Evolutionary conservation across 2,888 invertebrate genomes (phyloP).

Genomic region (Aphidoletes aphidimyza): DNA sequence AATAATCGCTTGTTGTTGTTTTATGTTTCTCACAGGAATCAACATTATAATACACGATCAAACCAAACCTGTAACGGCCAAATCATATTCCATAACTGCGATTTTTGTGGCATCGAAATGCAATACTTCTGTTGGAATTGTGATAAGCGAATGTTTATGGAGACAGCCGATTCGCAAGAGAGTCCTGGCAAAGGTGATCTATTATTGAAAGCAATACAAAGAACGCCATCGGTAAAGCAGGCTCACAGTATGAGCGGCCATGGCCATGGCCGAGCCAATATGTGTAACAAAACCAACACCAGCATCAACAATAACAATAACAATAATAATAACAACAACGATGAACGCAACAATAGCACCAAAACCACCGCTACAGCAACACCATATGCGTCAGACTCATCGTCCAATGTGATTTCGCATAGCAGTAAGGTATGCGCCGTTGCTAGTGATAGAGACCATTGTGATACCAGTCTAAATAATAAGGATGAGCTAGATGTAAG

Average conservation of each 20-base stretch:
- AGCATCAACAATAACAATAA: constrained; percentile 66
- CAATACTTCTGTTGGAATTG: constrained; percentile 65
- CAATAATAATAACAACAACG: neutral
- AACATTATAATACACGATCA: constrained; percentile 47
- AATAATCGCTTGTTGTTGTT: too few species aligned
- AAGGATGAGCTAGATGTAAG: constrained; percentile 56
- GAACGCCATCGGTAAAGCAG: constrained; percentile 66
- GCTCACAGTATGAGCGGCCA: neutral
- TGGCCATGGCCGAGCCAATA: neutral
- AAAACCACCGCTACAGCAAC: neutral
- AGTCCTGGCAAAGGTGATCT: constrained; percentile 68
- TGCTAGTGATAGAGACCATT: constrained; percentile 54
- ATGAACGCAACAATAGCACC: neutral
- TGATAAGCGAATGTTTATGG: constrained; percentile 59
- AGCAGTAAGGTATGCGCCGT: constrained; percentile 7
- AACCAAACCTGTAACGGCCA: neutral
- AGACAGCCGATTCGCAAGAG: constrained; percentile 60
- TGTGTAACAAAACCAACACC: constrained; percentile 36
- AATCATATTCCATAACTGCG: constrained; percentile 59
- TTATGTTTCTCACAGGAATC: neutral
- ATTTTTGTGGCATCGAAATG: constrained; percentile 65
- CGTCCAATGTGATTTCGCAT: constrained; percentile 34
- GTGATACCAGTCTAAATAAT: constrained; percentile 55
- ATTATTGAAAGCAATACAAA: constrained; percentile 70
- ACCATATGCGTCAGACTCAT: neutral